phyloP scores from a whole-genome alignment of 2,888 invertebrate species.

The Eupithecia tripunctaria region DNA sequence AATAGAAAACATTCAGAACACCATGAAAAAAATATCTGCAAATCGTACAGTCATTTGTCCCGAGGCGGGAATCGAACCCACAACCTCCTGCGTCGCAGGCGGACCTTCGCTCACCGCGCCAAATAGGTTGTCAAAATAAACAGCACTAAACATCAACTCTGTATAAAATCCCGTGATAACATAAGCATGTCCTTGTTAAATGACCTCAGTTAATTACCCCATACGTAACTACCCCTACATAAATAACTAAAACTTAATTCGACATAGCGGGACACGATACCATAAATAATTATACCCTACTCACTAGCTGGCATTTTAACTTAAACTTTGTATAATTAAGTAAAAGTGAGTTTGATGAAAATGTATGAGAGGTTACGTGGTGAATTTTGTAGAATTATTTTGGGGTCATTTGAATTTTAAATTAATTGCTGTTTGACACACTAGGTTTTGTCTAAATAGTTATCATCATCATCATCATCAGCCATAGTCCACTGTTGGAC shows the following conservation, averaged over 20 bases:
- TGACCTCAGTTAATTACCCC: conserved; percentile 32
- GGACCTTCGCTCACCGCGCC: too few species aligned
- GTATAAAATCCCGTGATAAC: neutral
- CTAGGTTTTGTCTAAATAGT: neutral
- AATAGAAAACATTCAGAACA: too few species aligned
- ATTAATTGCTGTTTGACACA: conserved; percentile 3
- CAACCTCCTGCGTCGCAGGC: too few species aligned
- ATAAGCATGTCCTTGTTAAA: neutral
- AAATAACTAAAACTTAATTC: conserved; percentile 44
- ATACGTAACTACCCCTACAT: conserved; percentile 17
- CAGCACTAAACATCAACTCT: neutral
- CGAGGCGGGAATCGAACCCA: too few species aligned
- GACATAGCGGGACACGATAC: conserved; percentile 42
- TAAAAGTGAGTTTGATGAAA: conserved; percentile 32
- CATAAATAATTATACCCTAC: conserved; percentile 55
- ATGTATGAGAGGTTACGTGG: conserved; percentile 5
- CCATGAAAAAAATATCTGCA: too few species aligned
- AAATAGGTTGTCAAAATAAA: too few species aligned
- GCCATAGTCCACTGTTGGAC: too few species aligned
- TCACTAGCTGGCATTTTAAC: conserved; percentile 48
- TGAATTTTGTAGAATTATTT: conserved; percentile 6
- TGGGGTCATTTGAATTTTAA: neutral
- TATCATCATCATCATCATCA: too few species aligned
- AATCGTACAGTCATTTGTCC: too few species aligned
- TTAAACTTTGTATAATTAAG: conserved; percentile 46